These are phyloP conservation scores for Eulemur rufifrons DNA, from an alignment of 2,113 vertebrate species.

Conservation along the genomic window DNA sequence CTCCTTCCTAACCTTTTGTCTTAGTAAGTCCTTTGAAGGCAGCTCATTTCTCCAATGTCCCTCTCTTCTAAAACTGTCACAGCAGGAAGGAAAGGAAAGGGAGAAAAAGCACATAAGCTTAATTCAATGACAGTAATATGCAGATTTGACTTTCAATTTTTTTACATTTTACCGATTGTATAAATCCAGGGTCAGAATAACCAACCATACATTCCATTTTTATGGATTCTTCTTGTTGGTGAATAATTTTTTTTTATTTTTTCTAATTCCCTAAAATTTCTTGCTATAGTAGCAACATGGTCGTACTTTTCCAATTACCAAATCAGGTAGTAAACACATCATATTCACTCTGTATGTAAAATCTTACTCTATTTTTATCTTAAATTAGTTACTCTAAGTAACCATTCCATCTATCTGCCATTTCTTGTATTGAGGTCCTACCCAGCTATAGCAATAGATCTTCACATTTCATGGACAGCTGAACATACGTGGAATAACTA, in stretches of 20 bases:
- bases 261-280: constrained; percentile 2
- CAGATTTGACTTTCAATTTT: not conserved
- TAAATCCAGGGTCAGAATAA: constrained; percentile 12
- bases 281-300: not conserved
- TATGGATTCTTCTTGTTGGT: not conserved
- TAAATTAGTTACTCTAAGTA: constrained; percentile 35
- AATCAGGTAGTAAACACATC: not conserved
- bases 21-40: not conserved
- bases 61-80: not conserved
- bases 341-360: not conserved
- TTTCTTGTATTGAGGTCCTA: constrained; percentile 5
- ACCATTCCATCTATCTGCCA: not conserved
- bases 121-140: not conserved
- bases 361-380: not conserved
- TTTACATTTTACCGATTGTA: constrained; percentile 8
- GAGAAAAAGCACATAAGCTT: not conserved
- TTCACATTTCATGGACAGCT: constrained; percentile 26
- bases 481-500: not conserved
- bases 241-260: constrained; percentile 30
- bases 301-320: constrained; percentile 2
- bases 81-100: not conserved
- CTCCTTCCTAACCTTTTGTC: not conserved
- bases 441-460: constrained; percentile 5
- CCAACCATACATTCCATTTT: not conserved
- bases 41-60: not conserved